A percentile compares a stretch with the other conserved stretches of the same genome.
These are phyloP conservation scores for Pangasianodon hypophthalmus DNA, from an alignment of 2,113 vertebrate species.

Conservation along the genomic window DNA sequence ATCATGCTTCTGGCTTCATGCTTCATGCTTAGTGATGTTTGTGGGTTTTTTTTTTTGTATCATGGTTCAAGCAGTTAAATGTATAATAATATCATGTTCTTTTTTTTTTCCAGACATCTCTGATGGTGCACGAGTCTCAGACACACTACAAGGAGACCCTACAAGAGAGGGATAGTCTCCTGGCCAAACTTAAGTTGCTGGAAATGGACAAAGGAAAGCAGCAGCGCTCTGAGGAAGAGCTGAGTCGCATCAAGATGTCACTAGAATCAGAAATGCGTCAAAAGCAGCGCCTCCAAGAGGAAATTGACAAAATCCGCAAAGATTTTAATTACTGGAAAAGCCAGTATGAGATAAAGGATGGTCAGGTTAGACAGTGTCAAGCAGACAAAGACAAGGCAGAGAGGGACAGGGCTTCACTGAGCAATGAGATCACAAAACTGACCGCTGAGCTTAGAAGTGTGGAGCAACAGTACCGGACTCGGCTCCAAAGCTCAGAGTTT, in stretches of 20 bases:
- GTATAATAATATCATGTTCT: conserved; percentile 18
- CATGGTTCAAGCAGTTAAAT: neutral
- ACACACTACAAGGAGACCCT: conserved; percentile 82
- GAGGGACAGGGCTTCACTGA: conserved; percentile 79
- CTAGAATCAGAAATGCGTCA: conserved; percentile 86
- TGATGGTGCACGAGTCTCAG: conserved; percentile 84
- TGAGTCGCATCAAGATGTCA: conserved; percentile 82
- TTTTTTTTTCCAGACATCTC: conserved; percentile 82
- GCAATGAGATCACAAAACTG: conserved; percentile 85
- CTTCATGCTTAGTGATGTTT: conserved; percentile 10
- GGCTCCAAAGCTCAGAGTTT: conserved; percentile 77
- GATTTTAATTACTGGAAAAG: conserved; percentile 90
- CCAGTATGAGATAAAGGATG: conserved; percentile 86
- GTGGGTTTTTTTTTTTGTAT: neutral
- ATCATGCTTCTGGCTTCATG: neutral
- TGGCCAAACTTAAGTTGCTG: conserved; percentile 87
- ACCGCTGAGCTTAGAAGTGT: conserved; percentile 83
- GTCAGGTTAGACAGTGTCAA: conserved; percentile 80
- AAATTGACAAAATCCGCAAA: conserved; percentile 85
- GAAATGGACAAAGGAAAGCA: conserved; percentile 87
- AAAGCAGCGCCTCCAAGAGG: conserved; percentile 88
- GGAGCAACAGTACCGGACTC: conserved; percentile 83
- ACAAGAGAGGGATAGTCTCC: conserved; percentile 85
- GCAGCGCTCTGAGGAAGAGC: conserved; percentile 86
- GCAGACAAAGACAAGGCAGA: conserved; percentile 83